Conservation (phyloP, 2,888 invertebrate species). For the Eupelmus urozonus region DNA sequence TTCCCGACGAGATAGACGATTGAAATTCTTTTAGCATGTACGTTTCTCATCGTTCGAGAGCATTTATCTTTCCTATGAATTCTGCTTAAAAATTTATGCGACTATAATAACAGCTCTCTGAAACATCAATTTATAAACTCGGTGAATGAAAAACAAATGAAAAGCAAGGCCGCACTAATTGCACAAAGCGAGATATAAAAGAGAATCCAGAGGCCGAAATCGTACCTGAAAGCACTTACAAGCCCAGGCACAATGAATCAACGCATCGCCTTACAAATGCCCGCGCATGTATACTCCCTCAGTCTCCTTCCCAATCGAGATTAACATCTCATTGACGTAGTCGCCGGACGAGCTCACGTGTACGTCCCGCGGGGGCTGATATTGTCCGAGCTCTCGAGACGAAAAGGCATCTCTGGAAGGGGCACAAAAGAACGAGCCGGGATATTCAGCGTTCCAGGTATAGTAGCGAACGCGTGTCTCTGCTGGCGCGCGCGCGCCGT, state of each 20-base stretch:
- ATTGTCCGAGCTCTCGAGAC: too few species aligned
- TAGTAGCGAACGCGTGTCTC: too few species aligned
- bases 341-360: neutral
- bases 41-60: neutral
- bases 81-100: neutral
- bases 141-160: too few species aligned
- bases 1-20: neutral
- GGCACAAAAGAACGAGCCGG: neutral
- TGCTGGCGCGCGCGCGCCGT: neutral
- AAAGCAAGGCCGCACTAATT: neutral
- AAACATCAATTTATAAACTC: too few species aligned
- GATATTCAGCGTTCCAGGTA: constrained; percentile 7
- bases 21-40: neutral
- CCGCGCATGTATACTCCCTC: neutral
- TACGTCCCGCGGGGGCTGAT: neutral
- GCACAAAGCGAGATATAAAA: neutral
- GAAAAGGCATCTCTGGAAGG: neutral
- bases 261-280: constrained; percentile 26
- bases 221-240: neutral
- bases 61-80: constrained; percentile 18
- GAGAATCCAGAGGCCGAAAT: neutral
- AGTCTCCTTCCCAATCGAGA: constrained; percentile 9
- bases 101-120: too few species aligned
- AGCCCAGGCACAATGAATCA: constrained; percentile 26
- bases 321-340: constrained; percentile 51